Conservation (phyloP, 2,888 invertebrate genomes). For the Argyresthia goedartella region DNA sequence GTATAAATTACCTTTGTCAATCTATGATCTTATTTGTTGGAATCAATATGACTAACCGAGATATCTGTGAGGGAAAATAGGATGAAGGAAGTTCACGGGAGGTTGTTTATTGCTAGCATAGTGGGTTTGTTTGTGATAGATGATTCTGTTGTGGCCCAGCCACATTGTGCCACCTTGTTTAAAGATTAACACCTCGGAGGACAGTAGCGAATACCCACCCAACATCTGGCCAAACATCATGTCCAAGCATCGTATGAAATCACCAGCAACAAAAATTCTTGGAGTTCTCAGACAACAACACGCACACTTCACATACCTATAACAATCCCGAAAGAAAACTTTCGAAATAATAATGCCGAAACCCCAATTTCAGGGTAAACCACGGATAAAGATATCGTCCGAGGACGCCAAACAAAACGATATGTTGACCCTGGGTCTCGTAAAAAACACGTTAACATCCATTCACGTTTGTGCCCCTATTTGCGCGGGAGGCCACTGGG, state of each 20-base stretch:
- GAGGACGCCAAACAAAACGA: conserved; percentile 63
- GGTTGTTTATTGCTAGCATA: too few species aligned
- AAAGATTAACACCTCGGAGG: too few species aligned
- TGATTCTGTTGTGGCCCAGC: too few species aligned
- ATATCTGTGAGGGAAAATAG: conserved; percentile 14
- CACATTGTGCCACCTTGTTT: too few species aligned
- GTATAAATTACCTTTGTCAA: conserved; percentile 62
- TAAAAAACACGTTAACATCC: conserved; percentile 72
- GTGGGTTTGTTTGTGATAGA: too few species aligned
- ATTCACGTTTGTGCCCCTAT: conserved; percentile 66
- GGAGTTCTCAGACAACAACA: too few species aligned
- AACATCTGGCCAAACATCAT: too few species aligned
- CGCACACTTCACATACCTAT: too few species aligned
- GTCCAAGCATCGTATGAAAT: too few species aligned
- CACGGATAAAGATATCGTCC: conserved; percentile 55
- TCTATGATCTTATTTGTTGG: conserved; percentile 45
- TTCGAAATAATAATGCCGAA: background rate
- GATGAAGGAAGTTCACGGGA: conserved; percentile 8
- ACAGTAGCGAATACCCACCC: too few species aligned
- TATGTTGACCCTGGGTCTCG: conserved; percentile 57
- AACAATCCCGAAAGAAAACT: too few species aligned
- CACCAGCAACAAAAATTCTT: too few species aligned
- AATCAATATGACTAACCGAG: background rate
- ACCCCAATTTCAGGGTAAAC: conserved; percentile 39
- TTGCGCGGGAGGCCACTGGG: conserved; percentile 48